Evolutionary conservation across 2,888 invertebrate species (phyloP).

Genomic region (Chymomyza caudatula): DNA sequence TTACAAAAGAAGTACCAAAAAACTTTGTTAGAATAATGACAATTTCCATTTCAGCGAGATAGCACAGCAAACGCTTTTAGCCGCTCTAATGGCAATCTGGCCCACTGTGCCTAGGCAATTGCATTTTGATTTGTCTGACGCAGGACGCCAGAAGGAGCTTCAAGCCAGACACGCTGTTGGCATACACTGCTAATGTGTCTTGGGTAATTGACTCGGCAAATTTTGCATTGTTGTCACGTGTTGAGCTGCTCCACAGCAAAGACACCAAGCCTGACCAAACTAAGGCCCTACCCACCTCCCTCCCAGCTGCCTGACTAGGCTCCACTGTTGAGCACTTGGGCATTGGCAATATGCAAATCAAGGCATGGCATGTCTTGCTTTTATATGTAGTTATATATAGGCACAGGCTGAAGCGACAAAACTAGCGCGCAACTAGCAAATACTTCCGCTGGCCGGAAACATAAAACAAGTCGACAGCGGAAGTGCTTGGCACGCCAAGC

Average conservation of each 20-base stretch:
- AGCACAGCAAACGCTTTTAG: neutral
- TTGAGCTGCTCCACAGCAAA: slow-evolving; percentile 34
- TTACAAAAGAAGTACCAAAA: too few relatives aligned
- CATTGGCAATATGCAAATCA: slow-evolving; percentile 57
- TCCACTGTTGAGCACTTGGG: neutral
- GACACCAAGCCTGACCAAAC: slow-evolving; percentile 22
- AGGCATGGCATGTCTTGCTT: slow-evolving; percentile 33
- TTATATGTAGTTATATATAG: neutral
- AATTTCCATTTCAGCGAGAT: too few relatives aligned
- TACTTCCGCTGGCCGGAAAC: slow-evolving; percentile 73
- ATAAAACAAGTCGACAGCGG: slow-evolving; percentile 74
- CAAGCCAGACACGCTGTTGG: slow-evolving; percentile 21
- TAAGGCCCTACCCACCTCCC: slow-evolving; percentile 5
- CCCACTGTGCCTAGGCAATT: slow-evolving; percentile 32
- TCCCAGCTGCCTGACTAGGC: neutral
- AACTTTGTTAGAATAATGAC: too few relatives aligned
- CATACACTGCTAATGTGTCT: slow-evolving; percentile 67
- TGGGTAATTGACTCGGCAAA: slow-evolving; percentile 66
- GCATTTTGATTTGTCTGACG: slow-evolving; percentile 55
- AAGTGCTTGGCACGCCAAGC: slow-evolving; percentile 46
- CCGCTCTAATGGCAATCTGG: neutral
- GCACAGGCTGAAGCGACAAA: slow-evolving; percentile 52
- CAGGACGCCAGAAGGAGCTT: neutral
- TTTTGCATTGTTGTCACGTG: slow-evolving; percentile 69
- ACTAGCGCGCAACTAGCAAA: slow-evolving; percentile 72